Evolutionary conservation across 2,888 invertebrate species (phyloP).

Genomic region (Homarus gammarus): DNA sequence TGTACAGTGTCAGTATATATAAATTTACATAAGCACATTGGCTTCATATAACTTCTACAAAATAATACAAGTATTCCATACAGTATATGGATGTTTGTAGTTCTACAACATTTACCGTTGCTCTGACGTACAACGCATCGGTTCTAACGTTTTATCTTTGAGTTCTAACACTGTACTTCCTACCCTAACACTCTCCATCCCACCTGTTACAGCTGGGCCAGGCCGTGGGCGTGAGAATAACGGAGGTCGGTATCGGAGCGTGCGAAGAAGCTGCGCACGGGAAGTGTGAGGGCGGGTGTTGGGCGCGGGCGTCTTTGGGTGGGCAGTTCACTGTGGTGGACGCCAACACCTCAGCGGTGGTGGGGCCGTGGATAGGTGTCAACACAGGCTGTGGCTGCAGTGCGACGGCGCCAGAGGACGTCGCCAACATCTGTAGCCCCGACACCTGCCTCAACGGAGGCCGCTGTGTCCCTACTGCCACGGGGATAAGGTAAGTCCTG

Average conservation of each 20-base stretch:
- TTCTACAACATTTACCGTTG: no score
- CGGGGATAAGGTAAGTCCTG: conserved; percentile 42
- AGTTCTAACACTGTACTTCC: no score
- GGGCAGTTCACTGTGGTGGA: conserved; percentile 62
- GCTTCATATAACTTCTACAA: no score
- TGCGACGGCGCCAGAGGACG: not conserved
- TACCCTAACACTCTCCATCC: no score
- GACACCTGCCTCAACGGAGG: conserved; percentile 77
- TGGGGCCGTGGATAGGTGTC: conserved; percentile 62
- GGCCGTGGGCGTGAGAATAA: conserved; percentile 38
- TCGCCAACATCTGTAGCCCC: conserved; percentile 77
- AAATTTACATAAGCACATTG: no score
- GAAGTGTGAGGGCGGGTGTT: conserved; percentile 51
- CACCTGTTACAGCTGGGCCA: conserved; percentile 38
- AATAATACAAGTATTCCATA: no score
- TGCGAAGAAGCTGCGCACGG: conserved; percentile 33
- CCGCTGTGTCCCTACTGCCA: conserved; percentile 54
- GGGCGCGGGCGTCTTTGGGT: conserved; percentile 28
- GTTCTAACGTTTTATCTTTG: no score
- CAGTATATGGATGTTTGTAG: no score
- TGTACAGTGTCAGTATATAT: no score
- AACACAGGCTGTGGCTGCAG: conserved; percentile 65
- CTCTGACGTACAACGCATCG: no score
- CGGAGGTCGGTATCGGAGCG: conserved; percentile 47
- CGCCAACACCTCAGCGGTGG: conserved; percentile 65